Evolutionary conservation across 2,888 invertebrate genomes (phyloP).

Genomic region (Quadriops clusia): DNA sequence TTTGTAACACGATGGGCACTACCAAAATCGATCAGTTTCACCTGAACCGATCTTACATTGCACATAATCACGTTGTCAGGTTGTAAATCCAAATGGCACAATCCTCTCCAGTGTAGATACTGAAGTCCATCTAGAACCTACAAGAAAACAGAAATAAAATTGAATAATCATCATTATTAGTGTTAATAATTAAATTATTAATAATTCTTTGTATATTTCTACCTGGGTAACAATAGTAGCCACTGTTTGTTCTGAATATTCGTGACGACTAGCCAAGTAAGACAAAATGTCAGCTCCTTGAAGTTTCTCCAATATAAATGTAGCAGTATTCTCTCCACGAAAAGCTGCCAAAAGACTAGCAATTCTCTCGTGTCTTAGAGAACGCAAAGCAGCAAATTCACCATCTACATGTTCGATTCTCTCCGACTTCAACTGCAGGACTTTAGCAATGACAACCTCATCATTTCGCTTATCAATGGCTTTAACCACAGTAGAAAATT

Average conservation of each 20-base stretch:
- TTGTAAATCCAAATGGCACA: constrained; percentile 79
- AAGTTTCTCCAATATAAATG: constrained; percentile 67
- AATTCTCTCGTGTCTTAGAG: constrained; percentile 80
- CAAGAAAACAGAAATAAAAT: no score
- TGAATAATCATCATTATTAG: no score
- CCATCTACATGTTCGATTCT: constrained; percentile 55
- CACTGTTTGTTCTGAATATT: constrained; percentile 88
- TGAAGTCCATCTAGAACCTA: constrained; percentile 76
- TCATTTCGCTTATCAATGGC: constrained; percentile 65
- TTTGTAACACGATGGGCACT: constrained; percentile 72
- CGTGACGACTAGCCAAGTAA: constrained; percentile 76
- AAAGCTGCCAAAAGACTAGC: constrained; percentile 62
- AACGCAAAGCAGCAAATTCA: constrained; percentile 75
- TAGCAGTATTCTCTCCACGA: constrained; percentile 55
- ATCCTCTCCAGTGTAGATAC: constrained; percentile 90
- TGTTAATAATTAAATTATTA: no score
- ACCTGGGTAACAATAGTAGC: constrained; percentile 75
- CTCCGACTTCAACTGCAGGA: constrained; percentile 56
- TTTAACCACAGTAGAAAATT: constrained; percentile 77
- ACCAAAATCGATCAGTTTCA: constrained; percentile 89
- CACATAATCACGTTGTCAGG: constrained; percentile 94
- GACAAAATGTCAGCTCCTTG: constrained; percentile 88
- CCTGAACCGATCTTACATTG: constrained; percentile 67
- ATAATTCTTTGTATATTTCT: no score
- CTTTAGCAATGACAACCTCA: constrained; percentile 71